Percentiles rank a stretch among this genome's conserved stretches.
Evolutionary conservation across 2,113 vertebrate genomes (phyloP).

Genomic region (Crypturellus undulatus): DNA sequence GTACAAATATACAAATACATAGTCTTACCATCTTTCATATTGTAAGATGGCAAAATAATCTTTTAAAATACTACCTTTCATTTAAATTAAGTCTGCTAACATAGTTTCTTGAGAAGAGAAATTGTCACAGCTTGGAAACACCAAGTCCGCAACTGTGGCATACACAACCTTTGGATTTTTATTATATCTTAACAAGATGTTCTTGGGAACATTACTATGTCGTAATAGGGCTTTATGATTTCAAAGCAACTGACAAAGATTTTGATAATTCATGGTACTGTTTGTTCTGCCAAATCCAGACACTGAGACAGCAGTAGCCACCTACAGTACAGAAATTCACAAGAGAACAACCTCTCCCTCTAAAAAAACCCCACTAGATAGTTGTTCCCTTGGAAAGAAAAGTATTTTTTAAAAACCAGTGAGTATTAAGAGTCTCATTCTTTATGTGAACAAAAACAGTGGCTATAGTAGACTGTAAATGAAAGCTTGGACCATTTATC

Average conservation of each 20-base stretch:
- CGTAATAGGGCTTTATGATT: conserved; percentile 3
- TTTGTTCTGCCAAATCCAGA: conserved; percentile 49
- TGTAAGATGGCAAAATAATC: background rate
- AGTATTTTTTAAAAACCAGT: background rate
- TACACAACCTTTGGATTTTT: background rate
- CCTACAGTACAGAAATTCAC: conserved; percentile 10
- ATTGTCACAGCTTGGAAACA: background rate
- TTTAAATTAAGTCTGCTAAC: background rate
- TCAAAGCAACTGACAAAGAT: conserved; percentile 20
- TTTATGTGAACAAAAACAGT: background rate
- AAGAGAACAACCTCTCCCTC: background rate
- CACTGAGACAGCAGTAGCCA: conserved; percentile 12
- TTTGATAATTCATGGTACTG: background rate
- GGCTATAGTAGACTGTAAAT: background rate
- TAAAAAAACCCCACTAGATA: background rate
- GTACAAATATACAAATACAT: background rate
- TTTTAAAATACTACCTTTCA: background rate
- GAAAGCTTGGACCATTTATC: background rate
- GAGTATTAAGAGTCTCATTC: background rate
- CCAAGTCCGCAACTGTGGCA: background rate
- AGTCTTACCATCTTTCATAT: background rate
- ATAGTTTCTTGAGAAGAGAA: background rate
- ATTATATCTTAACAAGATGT: background rate
- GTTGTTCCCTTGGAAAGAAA: background rate
- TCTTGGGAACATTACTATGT: background rate